Evolutionary conservation across 2,888 invertebrate genomes (phyloP), one percentile per base, ranked within the genome.

Genomic region (Rhamphomyia laevipes): DNA sequence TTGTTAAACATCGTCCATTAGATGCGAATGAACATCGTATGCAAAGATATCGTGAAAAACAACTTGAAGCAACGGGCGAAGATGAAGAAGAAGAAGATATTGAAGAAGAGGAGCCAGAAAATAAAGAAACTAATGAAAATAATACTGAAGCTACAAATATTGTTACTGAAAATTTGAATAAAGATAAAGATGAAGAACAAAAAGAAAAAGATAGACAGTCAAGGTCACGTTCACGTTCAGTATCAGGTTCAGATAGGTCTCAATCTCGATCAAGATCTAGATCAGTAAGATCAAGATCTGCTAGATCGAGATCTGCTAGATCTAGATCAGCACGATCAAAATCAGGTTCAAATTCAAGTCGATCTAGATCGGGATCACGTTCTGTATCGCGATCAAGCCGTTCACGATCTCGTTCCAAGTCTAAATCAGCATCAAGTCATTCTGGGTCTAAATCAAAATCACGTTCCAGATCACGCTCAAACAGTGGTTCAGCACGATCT

Each of bases 1-100:
- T 95, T 18, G 94, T 96, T 3, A 86, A 87, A 46, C 95, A 96
- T 68, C 76, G 94, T 37, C 84, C 90, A 6, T 76, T 95, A 59
- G 85, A 86, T 63, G 86, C 84, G 0, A 74, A 78, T 42, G 95
- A 96, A 67, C 85, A 86, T 64, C 80, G 85, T 53, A 87, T 91
- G 80, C 88, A 94, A 56, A 72, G 90, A 46, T 82, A 84, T 53
- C 74, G 95, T 42, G 87, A 94, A 71, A 84, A 82, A 56, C 90
- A 92, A 65, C 73, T 96, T 27, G 94, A 95, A 65, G 89, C 92
- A 3, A 80, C 86, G 5, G 81, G 82, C 30, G 80, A 80, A 54
- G 80, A 80, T 1, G 83, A 82, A n/a, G 81, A 82, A 5, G 80
- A 81, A 12, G 81, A 81, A 2, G 81, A 78, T 27, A 77, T 77